phyloP scores from a whole-genome alignment of 1,140 invertebrate species.

The Hyles vespertilio region DNA sequence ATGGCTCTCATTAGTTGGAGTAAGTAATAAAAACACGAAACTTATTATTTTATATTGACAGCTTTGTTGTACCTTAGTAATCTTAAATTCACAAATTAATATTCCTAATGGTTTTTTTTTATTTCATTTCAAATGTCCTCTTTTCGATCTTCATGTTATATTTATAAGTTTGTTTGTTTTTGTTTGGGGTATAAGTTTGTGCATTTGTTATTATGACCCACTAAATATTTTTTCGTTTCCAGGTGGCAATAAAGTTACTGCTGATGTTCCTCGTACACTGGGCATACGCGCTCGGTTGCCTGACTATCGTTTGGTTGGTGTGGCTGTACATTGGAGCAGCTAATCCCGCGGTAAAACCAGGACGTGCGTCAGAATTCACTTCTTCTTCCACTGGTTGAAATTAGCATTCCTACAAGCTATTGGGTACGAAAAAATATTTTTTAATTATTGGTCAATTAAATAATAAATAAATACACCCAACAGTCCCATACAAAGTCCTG shows the following conservation, averaged over 20 bases:
- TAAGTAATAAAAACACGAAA: slow-evolving; percentile 72
- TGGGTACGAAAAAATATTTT: slow-evolving; percentile 79
- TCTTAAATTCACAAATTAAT: no score
- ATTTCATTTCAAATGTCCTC: no score
- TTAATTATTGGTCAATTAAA: no score
- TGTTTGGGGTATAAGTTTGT: no score
- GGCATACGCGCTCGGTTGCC: slow-evolving; percentile 90
- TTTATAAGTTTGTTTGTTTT: no score
- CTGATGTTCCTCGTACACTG: slow-evolving; percentile 96
- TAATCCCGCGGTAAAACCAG: slow-evolving; percentile 95
- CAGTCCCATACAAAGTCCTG: no score
- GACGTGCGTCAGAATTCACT: slow-evolving; percentile 91
- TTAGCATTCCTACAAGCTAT: slow-evolving; percentile 83
- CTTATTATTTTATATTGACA: no score
- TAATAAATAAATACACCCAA: no score
- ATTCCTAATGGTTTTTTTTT: no score
- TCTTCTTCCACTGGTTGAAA: slow-evolving; percentile 90
- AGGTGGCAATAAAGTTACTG: slow-evolving; percentile 90
- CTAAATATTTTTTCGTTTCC: slow-evolving; percentile 39
- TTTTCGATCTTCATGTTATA: no score
- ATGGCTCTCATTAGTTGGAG: slow-evolving; percentile 93
- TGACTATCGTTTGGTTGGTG: slow-evolving; percentile 87
- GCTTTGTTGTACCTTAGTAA: no score
- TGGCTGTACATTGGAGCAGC: slow-evolving; percentile 96
- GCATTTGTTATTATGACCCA: no score